These are phyloP conservation scores for Frankliniella fusca DNA, from an alignment of 2,888 invertebrate species.

Conservation along the genomic window DNA sequence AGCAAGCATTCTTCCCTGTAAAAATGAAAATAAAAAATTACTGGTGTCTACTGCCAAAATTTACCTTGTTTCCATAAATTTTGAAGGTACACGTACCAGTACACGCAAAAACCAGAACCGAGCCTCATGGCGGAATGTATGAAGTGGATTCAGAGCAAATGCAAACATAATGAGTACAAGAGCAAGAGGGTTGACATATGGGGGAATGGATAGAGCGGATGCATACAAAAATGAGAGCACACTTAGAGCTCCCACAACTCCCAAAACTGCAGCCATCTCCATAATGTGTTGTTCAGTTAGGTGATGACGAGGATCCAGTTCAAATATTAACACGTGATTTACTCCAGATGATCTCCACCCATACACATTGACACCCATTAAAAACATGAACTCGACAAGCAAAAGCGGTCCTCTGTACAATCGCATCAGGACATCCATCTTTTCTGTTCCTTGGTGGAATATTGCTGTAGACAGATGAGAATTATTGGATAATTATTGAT, in stretches of 20 bases:
- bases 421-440: constrained; percentile 66
- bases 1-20: constrained; percentile 58
- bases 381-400: constrained; percentile 67
- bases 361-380: constrained; percentile 76
- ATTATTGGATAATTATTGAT: constrained; percentile 18
- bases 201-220: constrained; percentile 62
- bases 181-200: constrained; percentile 71
- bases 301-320: constrained; percentile 74
- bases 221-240: constrained; percentile 66
- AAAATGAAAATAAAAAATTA: constrained; percentile 30
- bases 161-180: constrained; percentile 62
- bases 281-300: constrained; percentile 67
- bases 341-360: constrained; percentile 79
- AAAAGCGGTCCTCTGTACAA: constrained; percentile 76
- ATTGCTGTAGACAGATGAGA: constrained; percentile 46
- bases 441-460: constrained; percentile 53
- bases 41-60: not conserved
- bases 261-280: constrained; percentile 71
- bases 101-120: constrained; percentile 68
- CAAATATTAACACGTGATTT: constrained; percentile 79
- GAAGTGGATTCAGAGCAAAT: constrained; percentile 72
- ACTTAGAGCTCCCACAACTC: constrained; percentile 64
- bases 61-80: not conserved
- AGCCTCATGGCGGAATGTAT: constrained; percentile 69
- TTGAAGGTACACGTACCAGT: constrained; percentile 48